phyloP scores from a whole-genome alignment of 2,113 vertebrate genomes.

The Gasterosteus nipponicus region DNA sequence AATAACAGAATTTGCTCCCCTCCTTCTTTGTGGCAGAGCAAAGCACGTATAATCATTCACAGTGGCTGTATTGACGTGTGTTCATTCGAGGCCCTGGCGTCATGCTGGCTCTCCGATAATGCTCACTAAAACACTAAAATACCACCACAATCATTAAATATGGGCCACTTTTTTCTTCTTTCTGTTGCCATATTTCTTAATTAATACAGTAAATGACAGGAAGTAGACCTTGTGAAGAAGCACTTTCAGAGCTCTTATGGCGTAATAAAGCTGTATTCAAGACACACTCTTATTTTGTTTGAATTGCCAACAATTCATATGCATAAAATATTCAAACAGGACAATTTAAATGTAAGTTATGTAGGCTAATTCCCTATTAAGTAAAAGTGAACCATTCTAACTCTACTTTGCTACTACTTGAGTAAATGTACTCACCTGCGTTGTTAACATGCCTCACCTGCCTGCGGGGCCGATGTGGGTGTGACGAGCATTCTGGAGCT shows the following conservation, averaged over 20 bases:
- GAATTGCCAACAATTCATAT: no score
- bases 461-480: conserved; percentile 3
- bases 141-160: not conserved
- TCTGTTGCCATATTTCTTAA: not conserved
- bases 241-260: not conserved
- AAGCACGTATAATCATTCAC: not conserved
- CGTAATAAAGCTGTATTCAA: no score
- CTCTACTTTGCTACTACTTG: not conserved
- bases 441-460: conserved; percentile 14
- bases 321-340: not conserved
- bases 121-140: not conserved
- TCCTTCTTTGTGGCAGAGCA: not conserved
- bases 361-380: not conserved
- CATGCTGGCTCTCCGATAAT: not conserved
- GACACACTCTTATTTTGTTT: no score
- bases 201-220: not conserved
- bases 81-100: not conserved
- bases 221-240: not conserved
- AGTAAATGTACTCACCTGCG: not conserved
- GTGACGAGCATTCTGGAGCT: not conserved
- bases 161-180: not conserved
- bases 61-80: not conserved
- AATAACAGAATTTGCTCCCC: not conserved
- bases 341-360: not conserved
- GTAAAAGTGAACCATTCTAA: not conserved